phyloP scores from a whole-genome alignment of 2,888 invertebrate genomes.

The Athetis lepigone region DNA sequence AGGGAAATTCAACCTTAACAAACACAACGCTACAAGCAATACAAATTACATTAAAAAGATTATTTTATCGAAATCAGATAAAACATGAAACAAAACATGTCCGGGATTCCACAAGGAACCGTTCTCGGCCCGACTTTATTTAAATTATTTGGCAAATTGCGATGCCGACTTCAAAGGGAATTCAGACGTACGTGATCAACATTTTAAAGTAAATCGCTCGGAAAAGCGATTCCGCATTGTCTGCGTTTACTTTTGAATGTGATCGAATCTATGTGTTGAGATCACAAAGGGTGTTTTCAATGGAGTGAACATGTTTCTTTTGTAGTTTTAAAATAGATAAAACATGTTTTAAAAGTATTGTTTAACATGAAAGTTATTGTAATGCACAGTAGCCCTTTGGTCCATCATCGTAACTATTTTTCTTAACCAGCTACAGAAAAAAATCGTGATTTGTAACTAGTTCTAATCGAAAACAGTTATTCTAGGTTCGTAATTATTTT shows the following conservation, averaged over 20 bases:
- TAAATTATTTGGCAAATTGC: slow-evolving; percentile 76
- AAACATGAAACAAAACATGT: slow-evolving; percentile 52
- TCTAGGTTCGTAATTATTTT: too few relatives aligned
- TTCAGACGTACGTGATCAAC: slow-evolving; percentile 73
- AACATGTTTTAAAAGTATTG: too few relatives aligned
- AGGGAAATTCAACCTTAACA: slow-evolving; percentile 23
- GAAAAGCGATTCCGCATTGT: slow-evolving; percentile 69
- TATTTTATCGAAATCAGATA: slow-evolving; percentile 48
- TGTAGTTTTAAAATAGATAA: slow-evolving; percentile 17
- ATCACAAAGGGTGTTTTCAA: slow-evolving; percentile 54
- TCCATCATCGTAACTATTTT: too few relatives aligned
- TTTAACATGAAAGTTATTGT: too few relatives aligned
- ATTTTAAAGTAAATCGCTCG: slow-evolving; percentile 72
- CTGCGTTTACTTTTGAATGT: slow-evolving; percentile 55
- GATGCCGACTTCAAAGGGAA: slow-evolving; percentile 72
- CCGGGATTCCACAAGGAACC: slow-evolving; percentile 53
- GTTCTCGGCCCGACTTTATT: slow-evolving; percentile 66
- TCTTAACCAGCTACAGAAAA: too few relatives aligned
- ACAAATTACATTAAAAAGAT: slow-evolving; percentile 42
- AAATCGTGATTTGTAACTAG: too few relatives aligned
- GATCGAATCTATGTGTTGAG: slow-evolving; percentile 57
- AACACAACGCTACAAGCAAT: slow-evolving; percentile 29
- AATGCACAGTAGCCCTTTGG: too few relatives aligned
- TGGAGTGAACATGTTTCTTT: slow-evolving; percentile 46
- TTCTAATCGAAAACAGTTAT: too few relatives aligned